Percentiles rank a stretch among this genome's conserved stretches.
Evolutionary conservation across 2,797 vertebrate species (phyloP).

Genomic region (Taeniopygia guttata): DNA sequence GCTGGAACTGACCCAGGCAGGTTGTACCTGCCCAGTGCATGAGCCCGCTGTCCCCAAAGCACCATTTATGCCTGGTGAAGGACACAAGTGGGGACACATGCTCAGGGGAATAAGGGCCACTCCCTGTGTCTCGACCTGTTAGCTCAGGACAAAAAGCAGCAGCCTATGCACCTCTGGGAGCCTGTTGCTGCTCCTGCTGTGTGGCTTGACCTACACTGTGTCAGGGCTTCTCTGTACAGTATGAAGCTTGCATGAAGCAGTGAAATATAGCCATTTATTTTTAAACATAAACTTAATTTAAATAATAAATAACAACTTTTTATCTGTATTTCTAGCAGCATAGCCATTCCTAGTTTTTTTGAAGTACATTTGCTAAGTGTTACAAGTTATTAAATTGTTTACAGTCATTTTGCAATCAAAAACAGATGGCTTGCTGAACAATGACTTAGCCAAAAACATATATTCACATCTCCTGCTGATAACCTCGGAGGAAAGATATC

Average conservation of each 20-base stretch:
- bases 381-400: not conserved
- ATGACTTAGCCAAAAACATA: not conserved
- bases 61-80: accelerated
- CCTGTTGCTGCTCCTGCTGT: not conserved
- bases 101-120: accelerated
- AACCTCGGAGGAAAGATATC: not conserved
- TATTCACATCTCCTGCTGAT: conserved; percentile 12
- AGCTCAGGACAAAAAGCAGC: not conserved
- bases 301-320: not conserved
- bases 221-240: not conserved
- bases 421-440: not conserved
- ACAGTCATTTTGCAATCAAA: not conserved
- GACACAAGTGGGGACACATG: too few species aligned
- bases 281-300: not conserved
- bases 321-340: not conserved
- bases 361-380: not conserved
- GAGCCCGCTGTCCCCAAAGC: accelerated
- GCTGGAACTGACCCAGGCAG: accelerated
- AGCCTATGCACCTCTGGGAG: accelerated
- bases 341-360: not conserved
- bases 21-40: not conserved
- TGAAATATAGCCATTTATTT: not conserved
- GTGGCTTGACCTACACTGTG: not conserved
- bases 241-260: not conserved
- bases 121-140: accelerated